These are phyloP conservation scores for Fregetta grallaria DNA, from an alignment of 2,113 vertebrate species.

Conservation along the genomic window DNA sequence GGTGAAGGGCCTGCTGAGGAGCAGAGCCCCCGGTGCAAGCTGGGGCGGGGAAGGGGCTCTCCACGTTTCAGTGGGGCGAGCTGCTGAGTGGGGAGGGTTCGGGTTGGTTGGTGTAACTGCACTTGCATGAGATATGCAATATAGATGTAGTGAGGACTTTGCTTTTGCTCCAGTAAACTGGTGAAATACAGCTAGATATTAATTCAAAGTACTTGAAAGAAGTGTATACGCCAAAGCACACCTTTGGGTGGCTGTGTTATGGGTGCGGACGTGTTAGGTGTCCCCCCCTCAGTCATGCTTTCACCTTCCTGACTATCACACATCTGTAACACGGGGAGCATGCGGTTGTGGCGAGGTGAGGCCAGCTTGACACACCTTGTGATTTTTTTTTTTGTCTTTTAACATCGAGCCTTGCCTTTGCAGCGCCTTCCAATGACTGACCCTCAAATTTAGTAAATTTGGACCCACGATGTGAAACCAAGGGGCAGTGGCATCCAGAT, in stretches of 20 bases:
- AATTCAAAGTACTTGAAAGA: not conserved
- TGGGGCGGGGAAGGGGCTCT: no score
- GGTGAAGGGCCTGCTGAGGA: not conserved
- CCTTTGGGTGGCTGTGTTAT: not conserved
- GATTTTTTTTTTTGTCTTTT: not conserved
- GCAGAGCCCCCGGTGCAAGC: accelerated
- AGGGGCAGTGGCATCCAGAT: not conserved
- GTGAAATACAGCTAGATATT: not conserved
- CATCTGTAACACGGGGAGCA: accelerated
- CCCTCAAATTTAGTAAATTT: not conserved
- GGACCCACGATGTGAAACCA: accelerated
- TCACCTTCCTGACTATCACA: not conserved
- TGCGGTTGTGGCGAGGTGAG: not conserved
- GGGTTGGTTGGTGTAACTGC: not conserved
- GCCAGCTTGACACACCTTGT: not conserved
- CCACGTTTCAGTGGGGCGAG: accelerated
- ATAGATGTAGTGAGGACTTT: not conserved
- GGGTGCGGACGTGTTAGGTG: not conserved
- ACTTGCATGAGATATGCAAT: accelerated
- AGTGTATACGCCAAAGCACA: no score
- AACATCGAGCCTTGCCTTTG: not conserved
- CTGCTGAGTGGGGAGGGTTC: not conserved
- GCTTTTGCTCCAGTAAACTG: not conserved
- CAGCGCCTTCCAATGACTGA: not conserved
- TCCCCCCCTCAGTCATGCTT: not conserved